Base-by-base conservation (phyloP, 2,888 invertebrate species). In the Amaurobius ferox region DNA sequence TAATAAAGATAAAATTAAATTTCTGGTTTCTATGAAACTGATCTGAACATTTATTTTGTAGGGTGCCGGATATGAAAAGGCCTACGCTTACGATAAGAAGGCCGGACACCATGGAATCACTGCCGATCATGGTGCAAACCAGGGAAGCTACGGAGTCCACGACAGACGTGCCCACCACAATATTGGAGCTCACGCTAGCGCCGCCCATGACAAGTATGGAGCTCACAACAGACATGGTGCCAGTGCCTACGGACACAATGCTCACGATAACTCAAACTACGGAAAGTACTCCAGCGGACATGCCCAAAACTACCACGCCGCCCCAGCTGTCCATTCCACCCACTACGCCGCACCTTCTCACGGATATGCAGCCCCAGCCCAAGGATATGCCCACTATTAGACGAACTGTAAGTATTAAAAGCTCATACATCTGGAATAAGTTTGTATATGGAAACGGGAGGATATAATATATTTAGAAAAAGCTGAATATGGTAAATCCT, bases 51-150 rank as follows among this genome's bases (percentile, higher is more conserved):
- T n/a, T n/a, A n/a, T n/a, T 23, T 44, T 61, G 6, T 44, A 79
- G 76, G 86, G 83, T 29, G 35, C 81, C 23, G 87, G 83, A 32
- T 87, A 87, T 71, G 87, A 87, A 64, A 87, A 78, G 68, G 87
- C 87, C 2, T 87, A 83, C 71, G 87, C 83, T 23, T 87, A 83
- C 74, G 87, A 87, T 66, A 83, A 87, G 77, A 80, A 83, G 73
- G 87, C 79, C 48, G 87, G 80, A 1, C 66, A 87, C 80, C 78
- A 83, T 40, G 87, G 71, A 72, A 76, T 83, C 74, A n/a, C 48
- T 28, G 79, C 78, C n/a, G 81, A 87, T 71, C 79, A 79, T 23
- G 87, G 87, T 48, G 80, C 79, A 9, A 62, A 39, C 3, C 62
- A 71, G n/a, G 62, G 48, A 44, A 39, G 73, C 28, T 87, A 87